These are phyloP conservation scores for Chinchilla lanigera DNA, from an alignment of 2,113 vertebrate species.

Conservation along the genomic window DNA sequence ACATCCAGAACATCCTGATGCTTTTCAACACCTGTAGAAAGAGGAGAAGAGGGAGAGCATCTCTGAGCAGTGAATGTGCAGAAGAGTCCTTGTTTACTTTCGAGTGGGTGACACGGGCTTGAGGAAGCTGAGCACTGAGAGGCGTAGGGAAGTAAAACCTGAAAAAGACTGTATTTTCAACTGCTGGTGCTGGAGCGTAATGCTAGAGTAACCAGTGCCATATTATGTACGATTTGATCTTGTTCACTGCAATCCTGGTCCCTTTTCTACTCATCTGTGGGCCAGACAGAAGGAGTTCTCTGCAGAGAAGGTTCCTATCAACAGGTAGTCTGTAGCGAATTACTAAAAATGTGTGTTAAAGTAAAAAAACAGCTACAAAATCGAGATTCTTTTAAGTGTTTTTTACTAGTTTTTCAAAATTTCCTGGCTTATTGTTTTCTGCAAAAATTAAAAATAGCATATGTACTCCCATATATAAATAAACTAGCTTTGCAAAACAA, in stretches of 20 bases:
- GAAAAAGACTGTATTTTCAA: neutral
- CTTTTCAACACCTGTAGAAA: neutral
- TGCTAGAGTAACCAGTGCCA: neutral
- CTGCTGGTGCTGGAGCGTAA: neutral
- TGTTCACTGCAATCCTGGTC: neutral
- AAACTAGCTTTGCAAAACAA: neutral
- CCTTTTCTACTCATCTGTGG: neutral
- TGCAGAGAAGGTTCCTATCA: neutral
- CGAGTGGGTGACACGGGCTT: neutral
- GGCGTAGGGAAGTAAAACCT: neutral
- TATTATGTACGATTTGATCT: neutral
- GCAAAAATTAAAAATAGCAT: constrained; percentile 39
- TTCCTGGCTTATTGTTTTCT: neutral
- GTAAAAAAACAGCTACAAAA: neutral
- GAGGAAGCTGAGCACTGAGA: neutral
- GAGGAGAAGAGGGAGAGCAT: neutral
- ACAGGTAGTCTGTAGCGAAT: neutral
- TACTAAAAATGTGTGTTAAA: neutral
- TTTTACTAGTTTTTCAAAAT: neutral
- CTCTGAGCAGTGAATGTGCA: neutral
- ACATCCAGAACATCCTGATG: neutral
- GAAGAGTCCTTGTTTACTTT: neutral
- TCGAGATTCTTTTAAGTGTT: constrained; percentile 11
- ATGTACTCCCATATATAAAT: neutral
- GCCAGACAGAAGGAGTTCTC: neutral